These are phyloP conservation scores for Linnaemya tessellans DNA, from an alignment of 2,888 invertebrate genomes.

Conservation along the genomic window DNA sequence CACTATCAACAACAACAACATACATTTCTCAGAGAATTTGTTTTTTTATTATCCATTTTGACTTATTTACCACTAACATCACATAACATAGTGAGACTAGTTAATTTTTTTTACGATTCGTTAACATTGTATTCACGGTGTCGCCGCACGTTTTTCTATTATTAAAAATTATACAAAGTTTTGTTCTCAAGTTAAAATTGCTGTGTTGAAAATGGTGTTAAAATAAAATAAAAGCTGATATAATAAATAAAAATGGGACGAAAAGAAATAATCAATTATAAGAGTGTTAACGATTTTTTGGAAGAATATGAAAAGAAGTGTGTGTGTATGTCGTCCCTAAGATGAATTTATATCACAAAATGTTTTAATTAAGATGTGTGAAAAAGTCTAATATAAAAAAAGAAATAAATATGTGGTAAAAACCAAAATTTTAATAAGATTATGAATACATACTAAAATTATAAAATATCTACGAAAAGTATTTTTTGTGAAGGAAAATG, in stretches of 20 bases:
- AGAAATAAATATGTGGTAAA: slow-evolving; percentile 44
- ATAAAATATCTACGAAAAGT: slow-evolving; percentile 18
- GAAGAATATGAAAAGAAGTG: background rate
- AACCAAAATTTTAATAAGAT: slow-evolving; percentile 11
- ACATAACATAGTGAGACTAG: slow-evolving; percentile 60
- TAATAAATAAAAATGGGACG: slow-evolving; percentile 8
- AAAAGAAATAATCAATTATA: slow-evolving; percentile 53
- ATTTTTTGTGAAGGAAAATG: slow-evolving; percentile 44
- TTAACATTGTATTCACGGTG: slow-evolving; percentile 60
- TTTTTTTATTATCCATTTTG: slow-evolving; percentile 18
- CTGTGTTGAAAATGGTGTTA: slow-evolving; percentile 17
- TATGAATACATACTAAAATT: slow-evolving; percentile 53
- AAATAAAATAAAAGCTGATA: slow-evolving; percentile 1
- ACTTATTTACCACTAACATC: slow-evolving; percentile 35
- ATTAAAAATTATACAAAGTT: slow-evolving; percentile 23
- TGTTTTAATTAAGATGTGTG: slow-evolving; percentile 6
- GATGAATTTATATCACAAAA: slow-evolving; percentile 26
- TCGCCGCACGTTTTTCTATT: slow-evolving; percentile 58
- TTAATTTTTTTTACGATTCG: slow-evolving; percentile 71
- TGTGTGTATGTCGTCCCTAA: slow-evolving; percentile 30
- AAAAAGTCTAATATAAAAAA: slow-evolving; percentile 34
- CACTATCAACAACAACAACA: slow-evolving; percentile 22
- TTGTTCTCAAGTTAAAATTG: slow-evolving; percentile 42
- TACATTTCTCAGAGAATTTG: slow-evolving; percentile 1
- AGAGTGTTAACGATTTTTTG: slow-evolving; percentile 37